A percentile compares a stretch with the other conserved stretches of the same genome.
phyloP scores from a whole-genome alignment of 2,113 vertebrate genomes.

The Suricata suricatta region DNA sequence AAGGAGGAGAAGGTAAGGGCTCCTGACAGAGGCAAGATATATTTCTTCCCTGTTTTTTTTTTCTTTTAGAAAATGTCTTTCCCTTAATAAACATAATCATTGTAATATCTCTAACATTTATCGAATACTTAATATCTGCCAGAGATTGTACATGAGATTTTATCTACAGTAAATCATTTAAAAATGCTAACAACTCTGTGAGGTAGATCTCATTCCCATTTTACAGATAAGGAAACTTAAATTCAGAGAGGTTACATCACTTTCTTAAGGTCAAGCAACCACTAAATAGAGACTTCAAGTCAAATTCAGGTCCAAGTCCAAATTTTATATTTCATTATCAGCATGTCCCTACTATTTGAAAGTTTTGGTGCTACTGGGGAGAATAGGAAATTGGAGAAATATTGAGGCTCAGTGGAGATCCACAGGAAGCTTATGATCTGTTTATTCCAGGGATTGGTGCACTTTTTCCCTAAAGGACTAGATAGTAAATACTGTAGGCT shows the following conservation, averaged over 20 bases:
- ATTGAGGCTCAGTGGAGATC: neutral
- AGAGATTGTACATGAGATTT: neutral
- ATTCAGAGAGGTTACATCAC: neutral
- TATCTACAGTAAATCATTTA: neutral
- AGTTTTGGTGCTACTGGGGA: fast-evolving
- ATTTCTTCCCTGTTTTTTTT: neutral
- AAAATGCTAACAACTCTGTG: neutral
- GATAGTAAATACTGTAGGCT: neutral
- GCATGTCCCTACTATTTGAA: neutral
- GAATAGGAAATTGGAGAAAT: neutral
- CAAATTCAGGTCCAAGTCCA: neutral
- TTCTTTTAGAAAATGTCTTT: neutral
- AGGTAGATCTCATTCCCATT: neutral
- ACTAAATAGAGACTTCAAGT: neutral
- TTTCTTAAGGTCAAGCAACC: neutral
- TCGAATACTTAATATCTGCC: neutral
- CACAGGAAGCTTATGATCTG: neutral
- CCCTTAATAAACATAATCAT: neutral
- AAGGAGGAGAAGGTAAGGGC: neutral
- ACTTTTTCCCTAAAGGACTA: neutral
- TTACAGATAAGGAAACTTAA: neutral
- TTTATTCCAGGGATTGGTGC: neutral
- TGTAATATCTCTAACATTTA: neutral
- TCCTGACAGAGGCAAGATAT: neutral
- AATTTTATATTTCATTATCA: neutral